These are phyloP conservation scores for Mellilla xanthometata DNA, from an alignment of 2,888 invertebrate genomes.

Conservation along the genomic window DNA sequence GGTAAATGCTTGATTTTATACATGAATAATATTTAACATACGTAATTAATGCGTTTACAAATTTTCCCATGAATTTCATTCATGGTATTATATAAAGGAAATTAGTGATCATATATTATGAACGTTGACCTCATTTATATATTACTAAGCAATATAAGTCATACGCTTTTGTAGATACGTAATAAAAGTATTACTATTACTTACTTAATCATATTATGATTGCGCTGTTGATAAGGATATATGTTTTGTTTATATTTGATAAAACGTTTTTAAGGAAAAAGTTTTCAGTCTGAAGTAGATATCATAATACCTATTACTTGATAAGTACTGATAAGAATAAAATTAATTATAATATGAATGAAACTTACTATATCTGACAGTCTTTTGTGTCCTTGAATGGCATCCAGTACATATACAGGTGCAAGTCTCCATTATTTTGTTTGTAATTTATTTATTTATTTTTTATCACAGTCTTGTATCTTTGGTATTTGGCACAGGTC, in stretches of 20 bases:
- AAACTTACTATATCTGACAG: conserved; percentile 54
- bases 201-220: conserved; percentile 18
- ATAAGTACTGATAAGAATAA: no score
- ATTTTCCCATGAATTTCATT: conserved; percentile 3
- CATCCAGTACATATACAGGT: conserved; percentile 56
- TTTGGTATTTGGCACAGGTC: conserved; percentile 39
- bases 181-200: conserved; percentile 31
- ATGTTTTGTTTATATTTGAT: no score
- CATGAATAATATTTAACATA: background rate
- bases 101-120: conserved; percentile 12
- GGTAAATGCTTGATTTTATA: no score
- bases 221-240: no score
- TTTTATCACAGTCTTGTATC: conserved; percentile 64
- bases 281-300: no score
- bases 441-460: conserved; percentile 36
- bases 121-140: conserved; percentile 17
- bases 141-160: conserved; percentile 3
- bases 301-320: no score
- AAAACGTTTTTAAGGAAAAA: no score
- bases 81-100: conserved; percentile 6
- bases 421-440: conserved; percentile 55
- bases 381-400: conserved; percentile 49
- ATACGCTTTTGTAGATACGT: conserved; percentile 11
- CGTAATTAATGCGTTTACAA: background rate
- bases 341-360: conserved; percentile 1